Evolutionary conservation across 1,140 invertebrate genomes (phyloP).

Genomic region (Diorhabda elongata): DNA sequence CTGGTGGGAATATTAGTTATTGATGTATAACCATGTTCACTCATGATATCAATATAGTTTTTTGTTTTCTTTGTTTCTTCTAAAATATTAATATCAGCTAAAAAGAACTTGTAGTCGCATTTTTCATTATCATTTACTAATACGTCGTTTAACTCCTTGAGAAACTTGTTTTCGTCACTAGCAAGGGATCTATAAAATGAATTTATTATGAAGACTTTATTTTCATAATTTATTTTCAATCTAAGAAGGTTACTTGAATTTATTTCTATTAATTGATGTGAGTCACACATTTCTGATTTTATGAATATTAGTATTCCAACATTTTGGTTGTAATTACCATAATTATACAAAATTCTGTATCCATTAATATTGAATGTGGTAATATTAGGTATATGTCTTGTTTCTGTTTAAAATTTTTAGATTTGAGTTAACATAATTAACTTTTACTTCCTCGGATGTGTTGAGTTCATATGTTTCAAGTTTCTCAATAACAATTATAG

Average conservation of each 20-base stretch:
- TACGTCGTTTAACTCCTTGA: slow-evolving; percentile 1
- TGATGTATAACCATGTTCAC: too few species aligned
- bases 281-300: slow-evolving; percentile 2
- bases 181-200: background rate
- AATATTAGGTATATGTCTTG: slow-evolving; percentile 4
- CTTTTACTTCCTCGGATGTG: too few species aligned
- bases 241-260: background rate
- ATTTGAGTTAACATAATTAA: too few species aligned
- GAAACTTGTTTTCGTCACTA: background rate
- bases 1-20: slow-evolving; percentile 3
- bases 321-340: slow-evolving; percentile 10
- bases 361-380: background rate
- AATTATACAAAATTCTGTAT: slow-evolving; percentile 4
- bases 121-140: background rate
- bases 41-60: too few species aligned
- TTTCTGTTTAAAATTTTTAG: background rate
- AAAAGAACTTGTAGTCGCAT: background rate
- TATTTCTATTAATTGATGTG: slow-evolving; percentile 2
- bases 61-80: too few species aligned
- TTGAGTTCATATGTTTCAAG: too few species aligned
- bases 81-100: slow-evolving; percentile 3
- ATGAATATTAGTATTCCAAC: slow-evolving; percentile 4
- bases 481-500: too few species aligned
- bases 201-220: too few species aligned
- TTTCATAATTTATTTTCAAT: slow-evolving; percentile 6